Evolutionary conservation across 2,888 invertebrate species (phyloP), one percentile per base, ranked within the genome.

Genomic region (Corythucha ciliata): DNA sequence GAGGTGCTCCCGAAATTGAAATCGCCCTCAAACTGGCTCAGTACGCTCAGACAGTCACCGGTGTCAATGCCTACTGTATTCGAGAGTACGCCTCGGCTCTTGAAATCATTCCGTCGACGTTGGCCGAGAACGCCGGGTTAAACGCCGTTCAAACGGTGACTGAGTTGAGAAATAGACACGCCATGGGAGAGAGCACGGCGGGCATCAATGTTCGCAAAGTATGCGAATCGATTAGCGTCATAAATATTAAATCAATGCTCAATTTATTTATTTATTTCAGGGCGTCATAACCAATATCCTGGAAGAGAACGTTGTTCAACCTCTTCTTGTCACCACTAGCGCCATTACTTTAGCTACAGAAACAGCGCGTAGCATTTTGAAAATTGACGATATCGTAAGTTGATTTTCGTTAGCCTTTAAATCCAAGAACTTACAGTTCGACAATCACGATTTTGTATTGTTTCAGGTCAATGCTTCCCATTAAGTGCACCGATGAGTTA

Each of bases 371-470:
- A 90, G 92, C 63, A 96, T 98, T 71, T 77, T 99, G 66, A 98
- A 99, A 75, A 98, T 98, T 65, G 98, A 98, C 71, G 98, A 98
- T 72, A 96, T 98, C 70, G 92, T 97, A 64, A 81, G 83, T 75
- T 12, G 24, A 20, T 21, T 36, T 1, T 10, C 12, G 8, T 10
- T 29, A 29, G 8, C 29, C 10, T 33, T 33, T 16, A 33, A 33
- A 5, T 49, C n/a, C 4, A 8, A 14, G 10, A 8, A 21, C 1
- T 14, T 47, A 37, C 12, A 33, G 6, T 37, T 8, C 26, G 20
- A 8, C 26, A 26, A 8, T 26, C 4, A 24, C 14, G 18, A 26
- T 47, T 1, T 47, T n/a, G 36, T 47, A 37, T 3, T 46, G 46
- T 47, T 47, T 47, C 47, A 47, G 47, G 27, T 47, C 14, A 47